Conservation (phyloP, 2,888 invertebrate genomes). For the Ophion slaviceki region DNA sequence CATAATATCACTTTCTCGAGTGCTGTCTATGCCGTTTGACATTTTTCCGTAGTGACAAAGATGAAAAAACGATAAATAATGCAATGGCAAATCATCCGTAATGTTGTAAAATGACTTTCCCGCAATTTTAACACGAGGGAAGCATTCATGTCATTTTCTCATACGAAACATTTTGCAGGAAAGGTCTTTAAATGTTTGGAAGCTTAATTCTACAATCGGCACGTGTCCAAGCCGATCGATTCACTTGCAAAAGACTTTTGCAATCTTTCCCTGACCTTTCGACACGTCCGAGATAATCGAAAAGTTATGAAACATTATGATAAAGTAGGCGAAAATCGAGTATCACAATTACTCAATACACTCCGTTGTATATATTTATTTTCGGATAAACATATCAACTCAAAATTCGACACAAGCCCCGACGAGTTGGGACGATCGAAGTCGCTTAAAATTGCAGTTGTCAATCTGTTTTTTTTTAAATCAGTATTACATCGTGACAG, state of each 20-base stretch:
- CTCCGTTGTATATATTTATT: not conserved
- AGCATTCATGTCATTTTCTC: not conserved
- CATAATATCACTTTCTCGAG: not conserved
- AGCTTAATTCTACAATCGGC: not conserved
- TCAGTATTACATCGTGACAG: too few species aligned
- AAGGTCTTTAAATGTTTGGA: not conserved
- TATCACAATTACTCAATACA: not conserved
- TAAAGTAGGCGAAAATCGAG: slow-evolving; percentile 16
- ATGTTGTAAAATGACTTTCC: too few species aligned
- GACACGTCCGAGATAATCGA: slow-evolving; percentile 21
- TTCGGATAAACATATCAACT: not conserved
- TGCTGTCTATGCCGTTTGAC: not conserved
- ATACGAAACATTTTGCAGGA: not conserved
- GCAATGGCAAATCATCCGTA: too few species aligned
- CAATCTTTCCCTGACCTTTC: slow-evolving; percentile 24
- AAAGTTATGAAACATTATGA: slow-evolving; percentile 30
- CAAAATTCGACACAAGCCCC: not conserved
- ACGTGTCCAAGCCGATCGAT: not conserved
- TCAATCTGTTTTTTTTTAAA: too few species aligned
- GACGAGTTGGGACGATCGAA: not conserved
- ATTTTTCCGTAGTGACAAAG: not conserved
- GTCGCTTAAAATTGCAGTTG: not conserved
- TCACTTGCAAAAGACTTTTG: slow-evolving; percentile 1
- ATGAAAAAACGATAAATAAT: not conserved
- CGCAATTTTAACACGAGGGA: too few species aligned